These are phyloP conservation scores for Athetis lepigone DNA, from an alignment of 2,888 invertebrate genomes.

Conservation along the genomic window DNA sequence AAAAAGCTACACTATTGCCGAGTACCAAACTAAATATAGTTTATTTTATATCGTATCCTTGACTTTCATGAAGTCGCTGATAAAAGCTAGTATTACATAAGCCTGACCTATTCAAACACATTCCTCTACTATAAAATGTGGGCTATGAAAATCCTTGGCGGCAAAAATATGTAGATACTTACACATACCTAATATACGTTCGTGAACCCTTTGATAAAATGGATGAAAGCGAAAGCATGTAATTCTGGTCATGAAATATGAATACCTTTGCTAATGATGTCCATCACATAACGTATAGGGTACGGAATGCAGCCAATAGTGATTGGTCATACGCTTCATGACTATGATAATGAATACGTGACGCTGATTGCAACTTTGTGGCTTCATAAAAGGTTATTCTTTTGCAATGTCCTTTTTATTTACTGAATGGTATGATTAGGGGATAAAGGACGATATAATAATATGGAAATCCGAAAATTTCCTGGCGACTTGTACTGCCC, in stretches of 20 bases:
- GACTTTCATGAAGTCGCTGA: background rate
- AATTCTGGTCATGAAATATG: constrained; percentile 37
- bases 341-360: constrained; percentile 26
- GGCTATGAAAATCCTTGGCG: constrained; percentile 1
- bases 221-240: constrained; percentile 40
- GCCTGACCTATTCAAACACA: background rate
- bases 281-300: constrained; percentile 17
- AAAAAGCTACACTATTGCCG: too few species aligned
- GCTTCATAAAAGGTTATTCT: background rate
- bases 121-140: constrained; percentile 1
- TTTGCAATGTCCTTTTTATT: background rate
- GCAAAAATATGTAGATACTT: background rate
- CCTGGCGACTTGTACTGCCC: too few species aligned
- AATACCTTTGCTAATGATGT: constrained; percentile 46
- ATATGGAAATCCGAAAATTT: too few species aligned
- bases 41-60: too few species aligned
- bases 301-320: constrained; percentile 8
- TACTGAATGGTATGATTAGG: background rate
- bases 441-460: background rate
- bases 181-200: background rate
- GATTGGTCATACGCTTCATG: constrained; percentile 12
- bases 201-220: constrained; percentile 21
- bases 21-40: background rate
- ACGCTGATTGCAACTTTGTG: constrained; percentile 2
- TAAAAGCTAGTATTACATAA: background rate